phyloP scores from a whole-genome alignment of 2,888 invertebrate genomes.

The Harpagoxenus sublaevis region DNA sequence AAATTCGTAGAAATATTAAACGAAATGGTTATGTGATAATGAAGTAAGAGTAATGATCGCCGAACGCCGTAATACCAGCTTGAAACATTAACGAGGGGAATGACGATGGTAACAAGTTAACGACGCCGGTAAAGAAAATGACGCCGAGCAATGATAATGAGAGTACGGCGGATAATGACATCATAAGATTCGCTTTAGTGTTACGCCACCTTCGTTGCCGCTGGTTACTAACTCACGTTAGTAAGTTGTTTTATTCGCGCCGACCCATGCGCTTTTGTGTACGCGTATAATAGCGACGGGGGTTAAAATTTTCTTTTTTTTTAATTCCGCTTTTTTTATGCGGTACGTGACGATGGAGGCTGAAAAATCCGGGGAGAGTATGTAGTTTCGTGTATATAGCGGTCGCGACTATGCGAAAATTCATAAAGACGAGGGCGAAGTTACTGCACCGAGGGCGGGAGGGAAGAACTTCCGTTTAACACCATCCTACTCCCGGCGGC shows the following conservation, averaged over 20 bases:
- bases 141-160: conserved; percentile 43
- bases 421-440: conserved; percentile 63
- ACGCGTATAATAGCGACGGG: conserved; percentile 17
- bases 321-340: neutral
- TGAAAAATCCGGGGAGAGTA: conserved; percentile 26
- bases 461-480: conserved; percentile 62
- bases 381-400: conserved; percentile 14
- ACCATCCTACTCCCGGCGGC: conserved; percentile 27
- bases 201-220: neutral
- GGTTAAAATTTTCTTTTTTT: conserved; percentile 14
- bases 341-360: conserved; percentile 12
- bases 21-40: neutral
- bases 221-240: conserved; percentile 23
- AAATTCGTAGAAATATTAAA: neutral
- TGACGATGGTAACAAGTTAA: conserved; percentile 41
- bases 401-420: conserved; percentile 56
- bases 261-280: conserved; percentile 11
- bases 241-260: conserved; percentile 28
- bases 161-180: conserved; percentile 30
- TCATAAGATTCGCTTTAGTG: conserved; percentile 45
- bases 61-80: conserved; percentile 11
- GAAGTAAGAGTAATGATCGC: conserved; percentile 29
- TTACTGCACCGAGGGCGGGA: conserved; percentile 8
- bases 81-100: conserved; percentile 26
- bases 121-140: conserved; percentile 22